phyloP scores from a whole-genome alignment of 1,140 invertebrate species.

The Aphis gossypii region DNA sequence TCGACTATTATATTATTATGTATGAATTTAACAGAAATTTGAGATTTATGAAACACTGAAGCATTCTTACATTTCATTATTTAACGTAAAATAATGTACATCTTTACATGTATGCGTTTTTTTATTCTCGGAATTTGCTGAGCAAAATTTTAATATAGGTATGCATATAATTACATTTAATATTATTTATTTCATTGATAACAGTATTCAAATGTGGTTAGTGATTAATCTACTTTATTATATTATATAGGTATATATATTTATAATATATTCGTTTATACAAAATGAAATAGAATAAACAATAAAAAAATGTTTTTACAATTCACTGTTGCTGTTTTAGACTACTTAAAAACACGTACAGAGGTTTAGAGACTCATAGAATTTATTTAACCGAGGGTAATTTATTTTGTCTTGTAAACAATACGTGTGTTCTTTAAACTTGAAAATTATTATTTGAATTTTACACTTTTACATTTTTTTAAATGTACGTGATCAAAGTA shows the following conservation, averaged over 20 bases:
- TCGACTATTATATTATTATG: conserved; percentile 10
- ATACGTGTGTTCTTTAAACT: conserved; percentile 37
- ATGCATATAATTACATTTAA: not conserved
- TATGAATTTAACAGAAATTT: not conserved
- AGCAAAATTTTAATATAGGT: not conserved
- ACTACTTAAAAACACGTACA: conserved; percentile 21
- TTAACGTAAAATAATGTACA: not conserved
- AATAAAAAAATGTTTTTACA: conserved; percentile 30
- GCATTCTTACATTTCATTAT: not conserved
- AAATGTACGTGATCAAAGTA: conserved; percentile 16
- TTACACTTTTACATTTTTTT: conserved; percentile 21
- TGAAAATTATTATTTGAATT: conserved; percentile 16
- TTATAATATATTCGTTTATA: not conserved
- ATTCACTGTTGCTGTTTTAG: not conserved
- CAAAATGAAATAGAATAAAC: conserved; percentile 20
- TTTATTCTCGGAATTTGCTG: not conserved
- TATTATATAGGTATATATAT: not conserved
- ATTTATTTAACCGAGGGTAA: not conserved
- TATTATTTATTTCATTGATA: conserved; percentile 22
- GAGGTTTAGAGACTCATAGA: not conserved
- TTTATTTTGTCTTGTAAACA: conserved; percentile 26
- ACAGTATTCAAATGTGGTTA: not conserved
- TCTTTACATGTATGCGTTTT: not conserved
- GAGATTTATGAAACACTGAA: not conserved
- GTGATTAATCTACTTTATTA: not conserved